Base-by-base conservation (phyloP, 2,113 vertebrate species). In the Eolophus roseicapilla region DNA sequence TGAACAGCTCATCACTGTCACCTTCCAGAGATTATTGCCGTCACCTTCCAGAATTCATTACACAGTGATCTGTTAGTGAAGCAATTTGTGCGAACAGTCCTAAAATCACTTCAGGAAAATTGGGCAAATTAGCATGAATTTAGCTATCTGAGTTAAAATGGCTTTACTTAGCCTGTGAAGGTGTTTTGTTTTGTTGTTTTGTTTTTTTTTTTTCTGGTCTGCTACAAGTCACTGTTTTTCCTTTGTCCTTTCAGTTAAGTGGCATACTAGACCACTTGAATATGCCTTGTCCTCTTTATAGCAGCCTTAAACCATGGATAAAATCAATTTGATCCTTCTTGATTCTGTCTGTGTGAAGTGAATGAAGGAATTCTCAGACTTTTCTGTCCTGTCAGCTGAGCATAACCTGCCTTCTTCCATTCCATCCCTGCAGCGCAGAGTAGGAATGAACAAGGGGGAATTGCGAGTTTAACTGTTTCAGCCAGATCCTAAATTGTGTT, bases 71-170 rank as follows among this genome's bases (percentile, higher is more conserved):
- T 43, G 0, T 23, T 65, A 41, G 9, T 79, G 65, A 39, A 77
- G 10, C 27, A 64, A 4, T 39, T 73, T 76, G 33, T 64, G 8
- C 33, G 35, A 88, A 3, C 33, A 71, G 2, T 27, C 15, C 8
- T 85, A 35, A 85, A 87, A 39, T 71, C 3, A 4, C 15, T 63
- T 55, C 7, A 29, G 0, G 79, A 52, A 60, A 50, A 52, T 47
- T 0, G 0, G 11, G 3, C 50, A 28, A 24, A 6, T 50, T 74
- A 44, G 49, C n/a, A 1, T 63, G 60, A 84, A 84, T 11, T 78
- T 47, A 52, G 31, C 18, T 8, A 9, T 13, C 14, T 74, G 11
- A 9, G 4, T 70, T 88, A 17, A 55, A 57, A 7, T 55, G 17
- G 14, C 28, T 90, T 80, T 60, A 39, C 17, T 50, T 64, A 31